Percentiles rank a stretch among this genome's conserved stretches.
Conservation (phyloP, 1,140 invertebrate species). For the Drosophila rhopaloa region DNA sequence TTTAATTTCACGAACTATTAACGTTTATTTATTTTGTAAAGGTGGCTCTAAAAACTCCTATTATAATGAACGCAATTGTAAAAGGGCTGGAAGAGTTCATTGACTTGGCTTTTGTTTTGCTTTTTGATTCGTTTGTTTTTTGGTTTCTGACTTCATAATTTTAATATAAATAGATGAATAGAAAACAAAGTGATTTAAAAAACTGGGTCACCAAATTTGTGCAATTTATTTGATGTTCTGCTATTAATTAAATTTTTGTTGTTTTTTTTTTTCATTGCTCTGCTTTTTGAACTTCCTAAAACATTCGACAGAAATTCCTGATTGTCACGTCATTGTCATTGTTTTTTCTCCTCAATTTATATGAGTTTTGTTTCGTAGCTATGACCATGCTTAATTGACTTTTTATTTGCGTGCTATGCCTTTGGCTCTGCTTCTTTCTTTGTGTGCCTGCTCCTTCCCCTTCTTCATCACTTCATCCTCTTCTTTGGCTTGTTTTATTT, state of each 20-base stretch:
- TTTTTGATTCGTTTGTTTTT: slow-evolving; percentile 23
- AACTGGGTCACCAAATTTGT: slow-evolving; percentile 75
- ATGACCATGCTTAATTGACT: slow-evolving; percentile 73
- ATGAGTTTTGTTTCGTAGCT: slow-evolving; percentile 49
- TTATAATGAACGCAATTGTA: slow-evolving; percentile 1
- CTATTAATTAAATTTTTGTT: slow-evolving; percentile 23
- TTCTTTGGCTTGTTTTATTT: slow-evolving; percentile 34
- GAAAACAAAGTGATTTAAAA: slow-evolving; percentile 59
- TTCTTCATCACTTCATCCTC: slow-evolving; percentile 23
- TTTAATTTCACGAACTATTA: no score
- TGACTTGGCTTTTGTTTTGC: slow-evolving; percentile 62
- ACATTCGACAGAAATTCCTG: slow-evolving; percentile 50
- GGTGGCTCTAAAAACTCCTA: not conserved
- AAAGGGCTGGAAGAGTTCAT: slow-evolving; percentile 71
- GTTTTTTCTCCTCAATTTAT: slow-evolving; percentile 27
- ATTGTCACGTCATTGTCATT: slow-evolving; percentile 36
- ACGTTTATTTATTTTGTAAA: no score
- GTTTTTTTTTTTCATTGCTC: slow-evolving; percentile 19
- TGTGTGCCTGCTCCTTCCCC: slow-evolving; percentile 31
- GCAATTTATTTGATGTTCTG: slow-evolving; percentile 77
- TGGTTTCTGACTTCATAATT: slow-evolving; percentile 41
- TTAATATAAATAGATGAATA: slow-evolving; percentile 64
- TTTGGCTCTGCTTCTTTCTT: slow-evolving; percentile 29
- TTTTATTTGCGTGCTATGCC: slow-evolving; percentile 52
- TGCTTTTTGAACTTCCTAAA: slow-evolving; percentile 59